Evolutionary conservation across 2,113 vertebrate species (phyloP), one percentile per base, ranked within the genome.

Genomic region (Zosterops pallidus): DNA sequence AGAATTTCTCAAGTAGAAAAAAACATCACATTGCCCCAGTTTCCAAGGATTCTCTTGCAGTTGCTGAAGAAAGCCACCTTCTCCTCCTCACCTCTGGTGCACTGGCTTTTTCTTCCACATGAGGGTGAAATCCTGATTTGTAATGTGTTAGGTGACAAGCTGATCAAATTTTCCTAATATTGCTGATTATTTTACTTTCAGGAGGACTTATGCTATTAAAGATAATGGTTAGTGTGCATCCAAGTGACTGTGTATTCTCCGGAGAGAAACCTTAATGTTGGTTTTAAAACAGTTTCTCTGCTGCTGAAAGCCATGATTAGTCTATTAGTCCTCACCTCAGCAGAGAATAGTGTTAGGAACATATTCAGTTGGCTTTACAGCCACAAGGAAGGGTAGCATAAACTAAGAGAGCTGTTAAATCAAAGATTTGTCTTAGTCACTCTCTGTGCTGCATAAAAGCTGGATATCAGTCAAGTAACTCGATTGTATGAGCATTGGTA

Each of bases 401-500:
- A 78, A 49, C 37, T 31, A 47, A 81, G 28, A 89, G 42, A 71
- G 33, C 14, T 63, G 47, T 62, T 44, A 71, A 31, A 53, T 83
- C n/a, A n/a, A n/a, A 67, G 35, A 28, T n/a, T 64, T 86, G 24
- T 7, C 31, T 64, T 64, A 46, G 28, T 59, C 46, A 59, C 33
- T 59, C 20, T 52, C 19, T 70, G 39, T 76, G 15, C 33, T 83
- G 12, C 35, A 33, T 64, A 60, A 76, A 41, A 77, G 17, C 35
- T 76, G 64, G 9, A 16, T 71, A 35, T n/a, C 11, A 59, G 8
- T 68, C 39, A 35, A 76, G 68, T 80, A 46, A 41, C 13, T 78
- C 0, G 0, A 17, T n/a, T 3, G 1, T 76, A 4, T 41, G 23
- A 62, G 21, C 37, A 8, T 29, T 42, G 15, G 60, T 77, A 72